These are phyloP conservation scores for Eupeodes luniger DNA, from an alignment of 2,888 invertebrate species.

Conservation along the genomic window DNA sequence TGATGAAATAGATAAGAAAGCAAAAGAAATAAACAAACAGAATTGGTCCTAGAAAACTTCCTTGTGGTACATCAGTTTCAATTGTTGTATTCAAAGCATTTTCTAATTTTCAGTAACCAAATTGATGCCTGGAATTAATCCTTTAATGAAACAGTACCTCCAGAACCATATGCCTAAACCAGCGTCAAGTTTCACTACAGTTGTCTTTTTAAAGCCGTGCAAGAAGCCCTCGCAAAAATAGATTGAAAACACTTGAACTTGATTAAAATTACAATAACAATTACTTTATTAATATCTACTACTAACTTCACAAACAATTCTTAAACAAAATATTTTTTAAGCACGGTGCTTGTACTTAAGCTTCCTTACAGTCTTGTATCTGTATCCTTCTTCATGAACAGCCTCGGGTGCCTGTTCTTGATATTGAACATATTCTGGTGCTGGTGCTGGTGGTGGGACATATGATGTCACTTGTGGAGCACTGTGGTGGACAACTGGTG, in stretches of 20 bases:
- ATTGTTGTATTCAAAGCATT: too few relatives aligned
- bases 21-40: too few relatives aligned
- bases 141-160: too few relatives aligned
- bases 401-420: constrained; percentile 37
- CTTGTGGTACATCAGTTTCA: too few relatives aligned
- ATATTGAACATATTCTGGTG: constrained; percentile 50
- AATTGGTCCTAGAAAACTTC: too few relatives aligned
- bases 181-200: too few relatives aligned
- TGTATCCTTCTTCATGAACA: constrained; percentile 55
- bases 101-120: too few relatives aligned
- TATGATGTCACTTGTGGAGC: background rate
- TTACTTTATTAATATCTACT: constrained; percentile 48
- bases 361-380: constrained; percentile 61
- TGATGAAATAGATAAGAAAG: too few relatives aligned
- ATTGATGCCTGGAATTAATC: too few relatives aligned
- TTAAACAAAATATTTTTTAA: constrained; percentile 4
- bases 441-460: constrained; percentile 17
- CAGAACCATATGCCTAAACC: too few relatives aligned
- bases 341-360: constrained; percentile 55
- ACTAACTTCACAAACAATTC: background rate
- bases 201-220: too few relatives aligned
- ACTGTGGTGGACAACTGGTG: background rate
- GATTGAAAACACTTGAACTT: background rate
- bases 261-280: background rate
- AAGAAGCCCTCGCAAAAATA: background rate